Evolutionary conservation across 2,113 vertebrate species (phyloP), one percentile per base, ranked within the genome.

Genomic region (Condylura cristata): DNA sequence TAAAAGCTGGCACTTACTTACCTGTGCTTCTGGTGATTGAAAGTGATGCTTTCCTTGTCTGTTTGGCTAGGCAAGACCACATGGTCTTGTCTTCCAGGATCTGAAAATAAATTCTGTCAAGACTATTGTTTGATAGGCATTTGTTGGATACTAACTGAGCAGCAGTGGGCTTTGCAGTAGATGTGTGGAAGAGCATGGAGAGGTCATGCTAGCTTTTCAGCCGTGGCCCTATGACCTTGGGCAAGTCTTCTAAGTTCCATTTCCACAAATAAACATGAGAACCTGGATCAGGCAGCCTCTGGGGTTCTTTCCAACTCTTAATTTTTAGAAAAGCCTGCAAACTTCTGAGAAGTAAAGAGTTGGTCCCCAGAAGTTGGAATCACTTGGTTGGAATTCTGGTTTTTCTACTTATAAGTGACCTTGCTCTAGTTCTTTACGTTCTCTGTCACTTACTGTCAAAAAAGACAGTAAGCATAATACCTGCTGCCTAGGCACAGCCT

Each of bases 221-320:
- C 92, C 63, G 41, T 68, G 56, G 87, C 78, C 91, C 51, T 34
- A 48, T 82, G 92, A 90, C 90, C 85, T 93, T 97, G 87, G 74
- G 46, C 83, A 86, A 75, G 53, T 65, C 75, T 18, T 88, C 93
- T 46, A 20, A 86, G 83, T 96, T 65, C 95, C 76, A 46, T 78
- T 94, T 92, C 86, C 84, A 91, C 7, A 48, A 94, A 89, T 94
- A 86, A 96, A 96, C 96, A 91, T 94, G 89, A 95, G 82, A 34
- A 39, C 48, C 68, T 24, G 44, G 70, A 63, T 87, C 94, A 76
- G 53, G 41, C 13, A 7, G 61, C 66, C 88, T 37, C 82, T 44
- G 41, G 76, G 61, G 79, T 46, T 84, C 89, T 86, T 96, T 93
- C 86, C 84, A 93, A 63, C 11, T 61, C 46, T 56, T 46, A 16